Evolutionary conservation across 2,113 vertebrate species (phyloP).

Genomic region (Nannobrachium achirus): DNA sequence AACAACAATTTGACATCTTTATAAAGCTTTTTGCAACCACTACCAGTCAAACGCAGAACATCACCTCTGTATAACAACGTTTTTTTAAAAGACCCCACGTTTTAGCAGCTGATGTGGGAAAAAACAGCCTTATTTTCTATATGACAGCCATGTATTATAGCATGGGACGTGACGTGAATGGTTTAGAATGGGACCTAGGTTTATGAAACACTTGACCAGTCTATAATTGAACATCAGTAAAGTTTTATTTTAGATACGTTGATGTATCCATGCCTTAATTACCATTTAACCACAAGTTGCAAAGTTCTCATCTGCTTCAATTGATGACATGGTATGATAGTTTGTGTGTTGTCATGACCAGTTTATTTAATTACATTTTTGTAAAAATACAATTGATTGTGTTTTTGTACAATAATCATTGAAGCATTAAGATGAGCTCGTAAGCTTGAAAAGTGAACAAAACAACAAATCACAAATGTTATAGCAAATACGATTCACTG

Average conservation of each 20-base stretch:
- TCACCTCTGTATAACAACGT: no score
- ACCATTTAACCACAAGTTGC: neutral
- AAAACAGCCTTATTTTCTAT: neutral
- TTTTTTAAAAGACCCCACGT: neutral
- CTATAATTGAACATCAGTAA: neutral
- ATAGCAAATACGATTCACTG: no score
- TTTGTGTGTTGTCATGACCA: neutral
- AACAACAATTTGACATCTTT: no score
- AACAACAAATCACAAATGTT: no score
- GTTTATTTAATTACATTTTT: neutral
- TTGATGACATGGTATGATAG: neutral
- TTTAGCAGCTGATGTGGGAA: neutral
- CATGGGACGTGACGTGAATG: neutral
- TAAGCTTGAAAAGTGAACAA: no score
- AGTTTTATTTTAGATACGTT: neutral
- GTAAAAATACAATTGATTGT: no score
- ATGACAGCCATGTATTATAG: neutral
- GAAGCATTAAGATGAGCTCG: no score
- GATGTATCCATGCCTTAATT: neutral
- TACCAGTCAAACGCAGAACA: no score
- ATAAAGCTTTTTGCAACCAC: no score
- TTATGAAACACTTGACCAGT: neutral
- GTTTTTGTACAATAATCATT: no score
- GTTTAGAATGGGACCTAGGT: neutral
- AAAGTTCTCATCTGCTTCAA: neutral